These are phyloP conservation scores for Oryzias curvinotus DNA, from an alignment of 2,113 vertebrate genomes.

Conservation along the genomic window DNA sequence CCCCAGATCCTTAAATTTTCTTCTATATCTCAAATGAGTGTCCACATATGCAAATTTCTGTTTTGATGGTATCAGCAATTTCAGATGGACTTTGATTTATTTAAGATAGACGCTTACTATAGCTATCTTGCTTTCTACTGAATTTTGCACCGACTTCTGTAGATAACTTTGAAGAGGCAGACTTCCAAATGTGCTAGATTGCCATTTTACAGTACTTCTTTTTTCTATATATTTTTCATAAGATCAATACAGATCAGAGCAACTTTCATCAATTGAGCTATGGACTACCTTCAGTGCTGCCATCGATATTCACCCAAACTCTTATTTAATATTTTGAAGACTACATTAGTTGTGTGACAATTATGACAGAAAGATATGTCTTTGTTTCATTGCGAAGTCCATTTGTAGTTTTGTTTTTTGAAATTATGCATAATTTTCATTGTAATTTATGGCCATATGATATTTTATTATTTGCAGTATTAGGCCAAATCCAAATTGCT, in stretches of 20 bases:
- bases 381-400: too few relatives aligned
- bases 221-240: neutral
- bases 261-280: neutral
- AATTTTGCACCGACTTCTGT: conserved; percentile 42
- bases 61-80: conserved; percentile 22
- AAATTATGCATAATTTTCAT: too few relatives aligned
- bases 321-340: too few relatives aligned
- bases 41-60: conserved; percentile 30
- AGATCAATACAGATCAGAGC: too few relatives aligned
- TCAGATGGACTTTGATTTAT: conserved; percentile 41
- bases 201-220: conserved; percentile 5
- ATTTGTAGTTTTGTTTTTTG: too few relatives aligned
- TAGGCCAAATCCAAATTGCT: too few relatives aligned
- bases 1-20: conserved; percentile 12
- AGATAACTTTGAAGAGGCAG: conserved; percentile 49
- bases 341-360: too few relatives aligned
- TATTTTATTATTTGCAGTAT: too few relatives aligned
- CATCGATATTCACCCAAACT: too few relatives aligned
- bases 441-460: too few relatives aligned
- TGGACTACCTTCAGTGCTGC: too few relatives aligned
- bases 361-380: too few relatives aligned
- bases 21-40: conserved; percentile 26
- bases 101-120: conserved; percentile 58
- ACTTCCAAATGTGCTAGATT: conserved; percentile 15
- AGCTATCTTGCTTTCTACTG: conserved; percentile 54